A percentile compares a stretch with the other conserved stretches of the same genome.
These are phyloP conservation scores for Acromyrmex echinatior DNA, from an alignment of 1,140 invertebrate genomes.

Conservation along the genomic window DNA sequence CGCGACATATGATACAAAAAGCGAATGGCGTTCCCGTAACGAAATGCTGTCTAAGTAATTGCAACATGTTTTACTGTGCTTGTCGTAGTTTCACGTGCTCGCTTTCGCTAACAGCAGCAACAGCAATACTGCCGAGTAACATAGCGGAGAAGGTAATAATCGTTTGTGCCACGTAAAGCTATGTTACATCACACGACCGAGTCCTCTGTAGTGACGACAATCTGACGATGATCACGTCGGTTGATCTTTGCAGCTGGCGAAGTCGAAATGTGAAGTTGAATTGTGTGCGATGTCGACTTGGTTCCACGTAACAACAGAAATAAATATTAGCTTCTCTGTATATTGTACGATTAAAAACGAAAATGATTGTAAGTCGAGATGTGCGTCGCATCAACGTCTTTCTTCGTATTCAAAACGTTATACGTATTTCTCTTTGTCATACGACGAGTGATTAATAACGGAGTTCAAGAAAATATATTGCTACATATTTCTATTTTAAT, in stretches of 20 bases:
- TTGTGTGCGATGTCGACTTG: background rate
- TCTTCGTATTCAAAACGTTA: background rate
- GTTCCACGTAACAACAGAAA: background rate
- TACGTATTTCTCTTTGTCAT: background rate
- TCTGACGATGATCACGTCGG: conserved; percentile 1
- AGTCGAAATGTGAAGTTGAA: background rate
- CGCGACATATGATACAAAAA: conserved; percentile 55
- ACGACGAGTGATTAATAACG: conserved; percentile 18
- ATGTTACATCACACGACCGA: conserved; percentile 69
- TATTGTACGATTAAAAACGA: background rate
- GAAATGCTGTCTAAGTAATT: conserved; percentile 66
- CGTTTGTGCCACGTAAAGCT: conserved; percentile 59
- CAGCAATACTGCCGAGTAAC: background rate
- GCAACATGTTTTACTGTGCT: conserved; percentile 68
- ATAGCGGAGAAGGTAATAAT: conserved; percentile 63
- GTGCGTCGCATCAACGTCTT: background rate
- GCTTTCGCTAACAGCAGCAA: conserved; percentile 63
- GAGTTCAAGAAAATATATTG: background rate
- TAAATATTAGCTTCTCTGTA: background rate
- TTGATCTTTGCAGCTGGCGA: conserved; percentile 10
- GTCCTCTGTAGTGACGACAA: conserved; percentile 30
- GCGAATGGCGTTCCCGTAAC: conserved; percentile 31
- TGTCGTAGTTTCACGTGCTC: conserved; percentile 65
- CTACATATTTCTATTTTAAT: background rate
- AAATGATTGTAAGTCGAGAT: background rate